Evolutionary conservation across 2,888 invertebrate genomes (phyloP).

Genomic region (Melinaea marsaeus): DNA sequence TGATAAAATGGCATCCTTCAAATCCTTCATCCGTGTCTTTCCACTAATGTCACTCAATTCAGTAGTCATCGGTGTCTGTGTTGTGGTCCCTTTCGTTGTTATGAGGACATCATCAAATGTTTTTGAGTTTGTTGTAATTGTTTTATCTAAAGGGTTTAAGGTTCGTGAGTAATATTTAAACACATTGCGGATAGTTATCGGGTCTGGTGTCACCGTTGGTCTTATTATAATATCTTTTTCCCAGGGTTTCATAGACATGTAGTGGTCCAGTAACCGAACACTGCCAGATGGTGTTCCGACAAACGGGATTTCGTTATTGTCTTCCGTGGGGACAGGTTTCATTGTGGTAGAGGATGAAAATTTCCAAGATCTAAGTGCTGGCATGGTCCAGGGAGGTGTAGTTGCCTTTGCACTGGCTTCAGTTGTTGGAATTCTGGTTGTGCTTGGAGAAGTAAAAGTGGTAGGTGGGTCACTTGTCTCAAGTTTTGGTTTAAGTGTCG

Average conservation of each 20-base stretch:
- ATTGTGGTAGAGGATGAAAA: constrained; percentile 54
- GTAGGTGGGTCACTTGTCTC: constrained; percentile 45
- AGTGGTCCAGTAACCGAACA: constrained; percentile 52
- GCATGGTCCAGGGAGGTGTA: constrained; percentile 74
- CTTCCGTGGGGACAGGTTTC: constrained; percentile 56
- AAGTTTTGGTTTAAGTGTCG: constrained; percentile 47
- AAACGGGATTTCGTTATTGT: constrained; percentile 48
- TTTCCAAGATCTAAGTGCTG: constrained; percentile 70
- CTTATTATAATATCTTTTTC: constrained; percentile 64
- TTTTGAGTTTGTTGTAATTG: constrained; percentile 51
- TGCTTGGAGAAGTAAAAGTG: constrained; percentile 10
- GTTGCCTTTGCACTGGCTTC: constrained; percentile 49
- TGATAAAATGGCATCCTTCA: constrained; percentile 67
- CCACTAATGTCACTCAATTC: constrained; percentile 51
- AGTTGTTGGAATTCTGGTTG: constrained; percentile 44
- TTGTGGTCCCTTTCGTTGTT: constrained; percentile 56
- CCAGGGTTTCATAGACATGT: constrained; percentile 64
- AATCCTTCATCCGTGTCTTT: constrained; percentile 55
- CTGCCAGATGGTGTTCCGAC: constrained; percentile 56
- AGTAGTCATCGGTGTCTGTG: constrained; percentile 43
- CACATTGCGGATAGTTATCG: constrained; percentile 54
- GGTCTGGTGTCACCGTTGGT: constrained; percentile 60
- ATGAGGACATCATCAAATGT: constrained; percentile 60
- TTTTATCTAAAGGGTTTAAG: constrained; percentile 50
- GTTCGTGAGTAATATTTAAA: constrained; percentile 57